Base-by-base conservation (phyloP, 2,113 vertebrate genomes). In the Phrynosoma blainvillii region DNA sequence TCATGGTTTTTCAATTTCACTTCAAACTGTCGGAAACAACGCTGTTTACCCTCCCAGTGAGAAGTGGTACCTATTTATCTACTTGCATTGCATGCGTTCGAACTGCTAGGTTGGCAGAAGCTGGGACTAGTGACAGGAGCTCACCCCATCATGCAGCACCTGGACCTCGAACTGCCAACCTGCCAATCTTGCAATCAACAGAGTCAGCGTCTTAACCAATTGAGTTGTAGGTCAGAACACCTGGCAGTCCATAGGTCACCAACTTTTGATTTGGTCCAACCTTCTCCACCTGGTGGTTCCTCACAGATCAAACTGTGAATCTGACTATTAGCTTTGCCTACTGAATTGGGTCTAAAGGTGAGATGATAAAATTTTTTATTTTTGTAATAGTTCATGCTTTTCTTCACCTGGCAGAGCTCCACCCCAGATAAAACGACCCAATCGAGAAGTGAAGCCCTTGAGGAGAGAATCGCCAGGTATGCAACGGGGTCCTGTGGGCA, bases 401-500 rank as follows among this genome's bases (percentile, higher is more conserved):
- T 84, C 86, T 11, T 94, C 92, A 84, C 90, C 94, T 94, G 73
- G 62, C 83, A 98, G 98, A 96, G 97, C 95, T 91, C 98, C 97
- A 83, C 95, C 96, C 91, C 97, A 97, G 79, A 96, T 97, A 87
- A 98, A 98, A 94, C 97, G 98, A 73, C 97, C 98, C 74, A 98
- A 91, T 93, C 96, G 96, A 92, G 98, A 96, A 78, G 94, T 96
- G 65, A 99, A 98, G 90, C 97, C 97, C 71, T 94, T 97, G 92
- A 97, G 96, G 92, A 99, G 97, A 90, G 99, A 99, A 1, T 96
- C 97, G 0, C 97, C 97, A 7, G 98, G 95, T 11, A 91, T 97
- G 74, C 98, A 98, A 91, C 96, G 98, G 0, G 98, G 98, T 7
- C 97, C 96, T 0, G 92, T 65, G 0, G 97, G 97, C 56, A 98